phyloP scores from a whole-genome alignment of 2,113 vertebrate genomes.

The Addax nasomaculatus region DNA sequence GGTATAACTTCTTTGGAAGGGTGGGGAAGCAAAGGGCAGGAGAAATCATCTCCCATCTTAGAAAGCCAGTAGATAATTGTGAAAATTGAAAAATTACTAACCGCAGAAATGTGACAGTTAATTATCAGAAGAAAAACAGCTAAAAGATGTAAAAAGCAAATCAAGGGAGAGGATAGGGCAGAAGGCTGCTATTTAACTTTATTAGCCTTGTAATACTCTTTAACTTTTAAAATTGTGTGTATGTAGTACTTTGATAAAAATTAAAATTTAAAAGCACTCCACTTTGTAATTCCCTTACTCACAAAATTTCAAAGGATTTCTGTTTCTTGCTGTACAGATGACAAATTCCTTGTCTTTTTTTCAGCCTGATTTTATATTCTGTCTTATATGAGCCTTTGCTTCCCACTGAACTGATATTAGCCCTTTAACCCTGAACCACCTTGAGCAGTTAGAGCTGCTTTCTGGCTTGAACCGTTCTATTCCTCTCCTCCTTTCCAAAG shows the following conservation, averaged over 20 bases:
- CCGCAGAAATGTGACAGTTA: neutral
- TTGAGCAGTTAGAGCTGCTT: neutral
- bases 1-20: conserved; percentile 33
- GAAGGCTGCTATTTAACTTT: neutral
- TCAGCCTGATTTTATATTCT: neutral
- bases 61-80: neutral
- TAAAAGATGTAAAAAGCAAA: conserved; percentile 44
- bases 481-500: neutral
- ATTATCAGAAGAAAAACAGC: conserved; percentile 34
- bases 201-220: neutral
- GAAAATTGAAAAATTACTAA: neutral
- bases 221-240: conserved; percentile 9
- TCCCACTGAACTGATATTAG: neutral
- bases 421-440: neutral
- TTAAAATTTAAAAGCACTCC: conserved; percentile 2
- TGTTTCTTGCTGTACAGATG: neutral
- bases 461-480: neutral
- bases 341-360: conserved; percentile 4
- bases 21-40: neutral
- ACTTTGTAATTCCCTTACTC: conserved; percentile 35
- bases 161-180: neutral
- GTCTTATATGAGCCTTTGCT: neutral
- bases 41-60: neutral
- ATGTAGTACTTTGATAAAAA: conserved; percentile 26
- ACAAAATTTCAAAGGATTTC: conserved; percentile 24